These are phyloP conservation scores for Onychomys leucogaster DNA, from an alignment of 2,797 vertebrate species.

Conservation along the genomic window DNA sequence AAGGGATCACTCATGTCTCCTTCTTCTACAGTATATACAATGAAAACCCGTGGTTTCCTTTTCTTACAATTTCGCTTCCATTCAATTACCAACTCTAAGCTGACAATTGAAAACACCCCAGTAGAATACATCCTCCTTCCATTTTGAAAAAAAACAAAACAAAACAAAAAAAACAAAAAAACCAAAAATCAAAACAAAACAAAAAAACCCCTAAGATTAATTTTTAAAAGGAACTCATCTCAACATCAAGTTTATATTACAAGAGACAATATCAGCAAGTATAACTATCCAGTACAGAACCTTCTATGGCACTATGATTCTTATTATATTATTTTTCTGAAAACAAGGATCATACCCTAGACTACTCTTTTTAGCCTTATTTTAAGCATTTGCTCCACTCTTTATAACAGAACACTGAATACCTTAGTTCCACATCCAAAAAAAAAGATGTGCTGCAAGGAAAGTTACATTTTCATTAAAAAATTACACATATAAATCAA, in stretches of 20 bases:
- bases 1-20: slow-evolving; percentile 85
- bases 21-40: slow-evolving; percentile 91
- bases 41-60: slow-evolving; percentile 91
- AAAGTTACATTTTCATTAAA: slow-evolving; percentile 90
- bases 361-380: slow-evolving; percentile 89
- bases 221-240: slow-evolving; percentile 88
- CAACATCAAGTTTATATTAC: slow-evolving; percentile 89
- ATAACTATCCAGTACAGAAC: slow-evolving; percentile 89
- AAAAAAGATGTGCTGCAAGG: slow-evolving; percentile 90
- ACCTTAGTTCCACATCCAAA: slow-evolving; percentile 90
- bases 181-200: slow-evolving; percentile 82
- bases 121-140: slow-evolving; percentile 87
- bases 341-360: slow-evolving; percentile 90
- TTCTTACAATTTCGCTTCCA: slow-evolving; percentile 86
- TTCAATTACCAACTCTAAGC: slow-evolving; percentile 86
- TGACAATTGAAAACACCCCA: slow-evolving; percentile 86
- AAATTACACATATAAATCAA: slow-evolving; percentile 92
- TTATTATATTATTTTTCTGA: slow-evolving; percentile 91
- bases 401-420: slow-evolving; percentile 92
- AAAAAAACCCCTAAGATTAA: slow-evolving; percentile 82
- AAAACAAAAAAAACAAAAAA: slow-evolving; percentile 63
- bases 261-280: slow-evolving; percentile 90
- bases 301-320: slow-evolving; percentile 88
- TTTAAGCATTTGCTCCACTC: slow-evolving; percentile 90
- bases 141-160: slow-evolving; percentile 62